Evolutionary conservation across 2,888 invertebrate genomes (phyloP).

Genomic region (Isoperla grammatica): DNA sequence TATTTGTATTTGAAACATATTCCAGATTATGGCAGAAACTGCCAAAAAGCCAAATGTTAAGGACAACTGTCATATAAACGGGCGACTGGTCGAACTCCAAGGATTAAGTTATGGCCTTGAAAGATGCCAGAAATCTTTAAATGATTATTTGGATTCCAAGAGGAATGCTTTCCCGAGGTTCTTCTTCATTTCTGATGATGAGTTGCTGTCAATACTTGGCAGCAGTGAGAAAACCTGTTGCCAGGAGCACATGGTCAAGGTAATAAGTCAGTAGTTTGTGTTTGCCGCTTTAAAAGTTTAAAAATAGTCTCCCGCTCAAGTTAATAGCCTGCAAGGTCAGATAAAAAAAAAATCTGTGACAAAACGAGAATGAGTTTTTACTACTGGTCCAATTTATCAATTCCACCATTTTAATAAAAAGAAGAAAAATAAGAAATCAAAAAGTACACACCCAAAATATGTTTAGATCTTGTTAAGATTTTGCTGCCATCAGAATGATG

Average conservation of each 20-base stretch:
- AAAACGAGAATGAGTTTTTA: too few relatives aligned
- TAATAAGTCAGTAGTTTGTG: too few relatives aligned
- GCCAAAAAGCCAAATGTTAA: slow-evolving; percentile 73
- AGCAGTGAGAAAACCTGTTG: slow-evolving; percentile 78
- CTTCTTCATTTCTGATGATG: slow-evolving; percentile 92
- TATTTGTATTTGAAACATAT: background rate
- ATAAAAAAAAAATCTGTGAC: too few relatives aligned
- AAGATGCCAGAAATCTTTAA: slow-evolving; percentile 85
- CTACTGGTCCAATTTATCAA: too few relatives aligned
- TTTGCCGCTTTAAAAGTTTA: too few relatives aligned
- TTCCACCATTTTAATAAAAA: too few relatives aligned
- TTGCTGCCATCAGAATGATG: too few relatives aligned
- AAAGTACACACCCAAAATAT: too few relatives aligned
- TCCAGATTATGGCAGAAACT: slow-evolving; percentile 73
- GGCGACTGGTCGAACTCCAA: slow-evolving; percentile 70
- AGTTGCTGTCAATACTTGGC: slow-evolving; percentile 81
- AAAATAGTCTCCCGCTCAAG: too few relatives aligned
- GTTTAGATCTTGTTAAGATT: too few relatives aligned
- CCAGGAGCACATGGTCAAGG: slow-evolving; percentile 91
- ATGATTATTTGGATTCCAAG: slow-evolving; percentile 85
- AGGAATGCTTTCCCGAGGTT: slow-evolving; percentile 84
- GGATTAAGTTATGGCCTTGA: slow-evolving; percentile 70
- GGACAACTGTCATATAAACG: slow-evolving; percentile 67
- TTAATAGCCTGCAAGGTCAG: too few relatives aligned
- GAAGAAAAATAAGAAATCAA: too few relatives aligned